Base-by-base conservation (phyloP, 2,888 invertebrate genomes). In the Athrips mouffetella region DNA sequence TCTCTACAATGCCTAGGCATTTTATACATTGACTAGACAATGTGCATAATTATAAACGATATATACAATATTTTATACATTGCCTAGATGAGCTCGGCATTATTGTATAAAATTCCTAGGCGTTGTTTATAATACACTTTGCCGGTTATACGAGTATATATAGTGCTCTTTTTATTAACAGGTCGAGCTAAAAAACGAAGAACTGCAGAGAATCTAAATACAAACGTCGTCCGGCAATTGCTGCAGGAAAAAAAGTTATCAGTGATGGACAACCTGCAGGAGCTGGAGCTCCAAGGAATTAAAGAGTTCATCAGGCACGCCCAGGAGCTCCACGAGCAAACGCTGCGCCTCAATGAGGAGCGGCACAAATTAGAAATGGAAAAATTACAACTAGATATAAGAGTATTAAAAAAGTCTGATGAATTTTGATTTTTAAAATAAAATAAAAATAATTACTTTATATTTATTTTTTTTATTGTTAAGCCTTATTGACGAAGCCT, bases 261-360 rank as follows among this genome's bases (percentile, higher is more conserved):
- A 10, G 13, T 31, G 23, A 20, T 41, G 41, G 41, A 41, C n/a
- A 23, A 41, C 20, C 41, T 41, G 2, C 41, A 41, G 23, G 21
- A 41, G 1, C 20, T 41, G 11, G 41, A 41, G 16, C 23, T 41
- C 2, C 41, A 41, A 23, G 23, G 21, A 15, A 11, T 37, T 37
- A 37, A 37, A 15, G 37, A 37, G 7, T 16, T 10, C 16, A 37
- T 37, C 15, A 18, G 15, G 18, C 37, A 37, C 15, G 15, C 25
- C 25, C 25, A 25, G 25, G 25, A 25, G 25, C 25, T 41, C 15
- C 41, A 41, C 23, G 41, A 20, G 5, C 13, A 23, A 23, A 41
- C 11, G 11, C 7, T 20, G 41, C 11, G 23, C 5, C 41, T 21
- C 15, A 23, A 41, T 11, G 41, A 41, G 23, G 41, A 41, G 23